Evolutionary conservation across 2,113 vertebrate species (phyloP).

Genomic region (Empidonax alnorum): DNA sequence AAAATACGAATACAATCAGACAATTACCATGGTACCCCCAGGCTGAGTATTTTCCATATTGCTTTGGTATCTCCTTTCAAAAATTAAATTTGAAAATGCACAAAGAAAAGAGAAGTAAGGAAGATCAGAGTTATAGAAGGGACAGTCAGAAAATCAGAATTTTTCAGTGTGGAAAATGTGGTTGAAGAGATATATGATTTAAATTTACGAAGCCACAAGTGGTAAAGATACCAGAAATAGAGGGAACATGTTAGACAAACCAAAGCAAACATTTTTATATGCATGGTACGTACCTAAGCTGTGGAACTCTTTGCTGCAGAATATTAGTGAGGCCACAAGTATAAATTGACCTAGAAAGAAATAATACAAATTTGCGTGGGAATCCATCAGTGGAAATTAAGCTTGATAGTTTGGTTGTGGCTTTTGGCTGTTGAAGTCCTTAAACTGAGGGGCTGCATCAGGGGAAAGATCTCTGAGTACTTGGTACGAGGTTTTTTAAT

Average conservation of each 20-base stretch:
- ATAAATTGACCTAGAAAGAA: conserved; percentile 15
- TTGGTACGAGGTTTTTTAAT: background rate
- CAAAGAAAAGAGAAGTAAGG: background rate
- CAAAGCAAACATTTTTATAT: conserved; percentile 19
- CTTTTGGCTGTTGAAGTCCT: conserved; percentile 39
- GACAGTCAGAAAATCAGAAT: background rate
- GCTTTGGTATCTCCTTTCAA: background rate
- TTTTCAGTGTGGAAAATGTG: conserved; percentile 5
- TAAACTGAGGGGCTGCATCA: background rate
- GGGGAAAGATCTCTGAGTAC: background rate
- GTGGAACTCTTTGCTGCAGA: background rate
- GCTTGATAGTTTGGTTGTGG: conserved; percentile 1
- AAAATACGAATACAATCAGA: background rate
- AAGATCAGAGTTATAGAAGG: background rate
- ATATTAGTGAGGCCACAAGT: background rate
- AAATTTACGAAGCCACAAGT: background rate
- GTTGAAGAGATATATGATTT: background rate
- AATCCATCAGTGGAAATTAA: conserved; percentile 12
- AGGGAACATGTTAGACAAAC: background rate
- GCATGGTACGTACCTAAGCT: background rate
- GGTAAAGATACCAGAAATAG: conserved; percentile 7
- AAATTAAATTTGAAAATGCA: background rate
- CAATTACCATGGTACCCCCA: background rate
- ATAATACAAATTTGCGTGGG: conserved; percentile 11
- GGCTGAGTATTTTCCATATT: background rate